Base-by-base conservation (phyloP, 1,140 invertebrate species). In the Diabrotica virgifera region DNA sequence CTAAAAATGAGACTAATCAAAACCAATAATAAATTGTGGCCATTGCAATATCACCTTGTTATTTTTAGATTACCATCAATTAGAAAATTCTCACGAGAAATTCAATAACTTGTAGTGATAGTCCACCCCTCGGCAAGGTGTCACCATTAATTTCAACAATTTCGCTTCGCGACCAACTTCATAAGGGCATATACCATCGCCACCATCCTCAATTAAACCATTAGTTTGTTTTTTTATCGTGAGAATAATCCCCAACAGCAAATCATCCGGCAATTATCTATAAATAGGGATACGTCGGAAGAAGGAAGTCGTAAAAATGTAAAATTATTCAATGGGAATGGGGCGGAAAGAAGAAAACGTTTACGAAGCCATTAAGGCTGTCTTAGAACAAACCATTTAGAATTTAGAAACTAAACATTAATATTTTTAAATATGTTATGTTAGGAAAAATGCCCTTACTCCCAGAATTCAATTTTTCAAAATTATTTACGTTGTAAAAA, bases 11-110 rank as follows among this genome's bases (percentile, higher is more conserved):
- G n/a, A n/a, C n/a, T n/a, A n/a, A n/a, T n/a, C n/a, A n/a, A n/a
- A n/a, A n/a, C n/a, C n/a, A n/a, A 24, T 24, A 24, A 2, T 2
- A 24, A 24, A 24, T 24, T 24, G 24, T 24, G 24, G 4, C 24
- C 24, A 24, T 24, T 24, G 4, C 24, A 24, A 24, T 2, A 24
- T 4, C 24, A 24, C 24, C 24, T 24, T 24, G 1, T 24, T 24
- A 24, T 24, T 24, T 24, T 24, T 24, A 24, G 24, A 24, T 24
- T 24, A 24, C 24, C 4, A 24, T 24, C 24, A 24, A 24, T 24
- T 46, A 46, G n/a, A 46, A 46, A 46, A 46, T 46, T 46, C 40
- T 46, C 40, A 46, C n/a, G 40, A 46, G 40, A 46, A 46, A 8
- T 46, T n/a, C 40, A 46, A 46, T 46, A 46, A 46, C 8, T 46